These are phyloP conservation scores for Anastatus disparis DNA, from an alignment of 1,140 invertebrate genomes.

Conservation along the genomic window DNA sequence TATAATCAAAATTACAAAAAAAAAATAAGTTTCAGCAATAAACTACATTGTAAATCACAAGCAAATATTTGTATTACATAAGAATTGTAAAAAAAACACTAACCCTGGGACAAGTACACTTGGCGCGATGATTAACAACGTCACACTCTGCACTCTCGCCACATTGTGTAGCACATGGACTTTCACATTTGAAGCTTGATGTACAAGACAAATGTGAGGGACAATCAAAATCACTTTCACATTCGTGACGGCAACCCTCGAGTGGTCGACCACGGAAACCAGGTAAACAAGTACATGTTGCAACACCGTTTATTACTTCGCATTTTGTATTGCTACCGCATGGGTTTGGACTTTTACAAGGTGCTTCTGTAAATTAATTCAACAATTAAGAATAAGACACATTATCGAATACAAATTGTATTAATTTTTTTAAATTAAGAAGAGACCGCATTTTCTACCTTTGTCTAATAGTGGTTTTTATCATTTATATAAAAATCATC, in stretches of 20 bases:
- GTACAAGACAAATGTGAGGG: conserved; percentile 75
- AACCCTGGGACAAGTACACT: conserved; percentile 85
- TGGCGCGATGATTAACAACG: conserved; percentile 79
- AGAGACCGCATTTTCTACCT: no score
- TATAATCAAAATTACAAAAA: no score
- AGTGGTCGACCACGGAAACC: conserved; percentile 81
- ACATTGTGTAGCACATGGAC: conserved; percentile 77
- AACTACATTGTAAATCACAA: no score
- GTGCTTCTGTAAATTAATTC: conserved; percentile 71
- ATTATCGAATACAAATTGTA: no score
- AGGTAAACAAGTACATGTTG: conserved; percentile 80
- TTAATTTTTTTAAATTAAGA: not conserved
- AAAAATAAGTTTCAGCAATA: no score
- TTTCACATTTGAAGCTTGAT: conserved; percentile 79
- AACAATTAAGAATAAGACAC: no score
- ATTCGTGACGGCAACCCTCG: conserved; percentile 80
- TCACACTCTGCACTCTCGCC: conserved; percentile 83
- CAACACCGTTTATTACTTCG: conserved; percentile 77
- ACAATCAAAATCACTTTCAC: conserved; percentile 81
- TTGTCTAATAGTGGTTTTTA: no score
- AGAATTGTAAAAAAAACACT: no score
- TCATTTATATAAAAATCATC: no score
- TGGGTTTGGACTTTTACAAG: conserved; percentile 76
- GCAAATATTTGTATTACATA: no score
- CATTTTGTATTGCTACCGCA: conserved; percentile 84